Evolutionary conservation across 92 coral and sea anemone species (phyloP).

Genomic region (Porites evermanni): DNA sequence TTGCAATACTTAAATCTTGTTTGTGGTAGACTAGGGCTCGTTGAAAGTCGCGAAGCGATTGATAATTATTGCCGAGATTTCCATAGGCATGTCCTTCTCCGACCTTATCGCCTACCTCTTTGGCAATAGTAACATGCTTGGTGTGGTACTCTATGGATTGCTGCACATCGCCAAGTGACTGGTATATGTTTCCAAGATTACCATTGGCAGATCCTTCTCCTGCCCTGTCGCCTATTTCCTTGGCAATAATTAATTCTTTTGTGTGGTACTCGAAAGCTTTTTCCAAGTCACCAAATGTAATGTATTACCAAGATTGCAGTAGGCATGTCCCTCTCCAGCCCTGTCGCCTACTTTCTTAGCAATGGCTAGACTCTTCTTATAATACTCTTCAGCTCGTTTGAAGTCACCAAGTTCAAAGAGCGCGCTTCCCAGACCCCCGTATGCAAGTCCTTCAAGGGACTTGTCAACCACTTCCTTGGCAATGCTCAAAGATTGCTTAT

Average conservation of each 20-base stretch:
- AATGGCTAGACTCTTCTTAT: no score
- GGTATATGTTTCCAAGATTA: neutral
- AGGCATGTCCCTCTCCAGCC: neutral
- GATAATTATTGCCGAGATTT: neutral
- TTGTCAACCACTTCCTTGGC: no score
- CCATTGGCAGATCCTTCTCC: neutral
- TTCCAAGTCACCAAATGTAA: neutral
- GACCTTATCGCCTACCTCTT: neutral
- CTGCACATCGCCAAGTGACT: neutral
- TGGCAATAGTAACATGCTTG: neutral
- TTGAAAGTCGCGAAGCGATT: neutral
- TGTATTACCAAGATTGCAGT: neutral
- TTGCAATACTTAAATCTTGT: neutral
- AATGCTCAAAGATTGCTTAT: no score
- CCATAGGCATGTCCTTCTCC: slow-evolving; percentile 1
- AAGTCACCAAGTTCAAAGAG: no score
- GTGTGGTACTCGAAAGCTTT: neutral
- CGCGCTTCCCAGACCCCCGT: no score
- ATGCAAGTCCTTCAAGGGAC: no score
- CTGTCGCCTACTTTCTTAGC: no score
- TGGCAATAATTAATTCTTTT: neutral
- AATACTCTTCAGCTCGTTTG: no score
- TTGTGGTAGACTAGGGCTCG: neutral
- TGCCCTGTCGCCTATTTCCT: slow-evolving; percentile 4
- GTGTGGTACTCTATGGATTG: neutral